Evolutionary conservation across 2,797 vertebrate species (phyloP).

Genomic region (Macropus fuliginosus): DNA sequence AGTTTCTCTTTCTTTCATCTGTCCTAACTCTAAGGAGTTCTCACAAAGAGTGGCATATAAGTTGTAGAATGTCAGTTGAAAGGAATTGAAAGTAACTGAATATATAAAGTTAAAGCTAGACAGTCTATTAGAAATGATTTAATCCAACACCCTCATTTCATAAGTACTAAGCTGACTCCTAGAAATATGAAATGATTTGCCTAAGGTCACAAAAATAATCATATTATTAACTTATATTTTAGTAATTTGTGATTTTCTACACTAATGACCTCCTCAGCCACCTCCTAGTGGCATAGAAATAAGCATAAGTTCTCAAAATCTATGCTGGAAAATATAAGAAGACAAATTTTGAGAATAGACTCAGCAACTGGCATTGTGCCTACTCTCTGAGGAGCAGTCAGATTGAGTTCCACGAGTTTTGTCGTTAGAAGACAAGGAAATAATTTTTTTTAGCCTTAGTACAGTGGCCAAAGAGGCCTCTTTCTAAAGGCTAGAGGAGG

Average conservation of each 20-base stretch:
- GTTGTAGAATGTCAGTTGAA: conserved; percentile 8
- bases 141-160: not conserved
- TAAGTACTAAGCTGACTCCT: not conserved
- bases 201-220: not conserved
- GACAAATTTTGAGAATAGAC: not conserved
- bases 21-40: not conserved
- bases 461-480: not conserved
- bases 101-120: not conserved
- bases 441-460: not conserved
- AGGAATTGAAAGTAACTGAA: not conserved
- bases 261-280: not conserved
- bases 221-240: not conserved
- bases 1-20: not conserved
- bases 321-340: not conserved
- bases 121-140: not conserved
- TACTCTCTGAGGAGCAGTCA: not conserved
- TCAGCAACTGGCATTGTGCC: not conserved
- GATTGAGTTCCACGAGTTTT: not conserved
- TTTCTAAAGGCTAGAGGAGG: not conserved
- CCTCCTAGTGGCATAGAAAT: not conserved
- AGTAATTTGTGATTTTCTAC: not conserved
- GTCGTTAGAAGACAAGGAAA: not conserved
- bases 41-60: not conserved
- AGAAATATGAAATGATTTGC: not conserved
- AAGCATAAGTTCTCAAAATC: not conserved